phyloP scores from a whole-genome alignment of 2,888 invertebrate genomes.

The Pseudanteris insignis region DNA sequence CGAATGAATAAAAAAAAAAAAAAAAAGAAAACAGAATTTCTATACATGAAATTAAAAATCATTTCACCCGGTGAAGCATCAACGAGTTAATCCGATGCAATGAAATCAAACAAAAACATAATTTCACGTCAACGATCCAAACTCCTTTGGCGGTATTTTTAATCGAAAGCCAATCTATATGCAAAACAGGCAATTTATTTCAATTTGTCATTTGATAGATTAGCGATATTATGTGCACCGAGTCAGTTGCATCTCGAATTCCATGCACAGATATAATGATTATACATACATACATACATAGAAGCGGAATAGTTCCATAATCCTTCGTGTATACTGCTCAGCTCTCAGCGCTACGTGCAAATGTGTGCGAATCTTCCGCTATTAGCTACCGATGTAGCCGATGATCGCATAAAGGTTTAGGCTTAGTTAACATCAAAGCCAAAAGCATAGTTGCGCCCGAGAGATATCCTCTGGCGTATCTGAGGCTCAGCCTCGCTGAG shows the following conservation, averaged over 20 bases:
- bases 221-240: constrained; percentile 10
- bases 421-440: constrained; percentile 64
- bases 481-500: constrained; percentile 34
- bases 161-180: too few relatives aligned
- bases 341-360: constrained; percentile 25
- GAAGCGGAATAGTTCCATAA: constrained; percentile 27
- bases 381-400: constrained; percentile 53
- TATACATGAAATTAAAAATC: not conserved
- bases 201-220: constrained; percentile 6
- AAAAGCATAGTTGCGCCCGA: constrained; percentile 64
- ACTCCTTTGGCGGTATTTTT: too few relatives aligned
- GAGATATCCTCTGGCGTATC: constrained; percentile 57
- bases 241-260: constrained; percentile 16
- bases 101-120: too few relatives aligned
- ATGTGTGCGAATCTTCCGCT: constrained; percentile 48
- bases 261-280: constrained; percentile 8
- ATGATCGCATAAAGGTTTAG: constrained; percentile 56
- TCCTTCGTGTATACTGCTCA: constrained; percentile 14
- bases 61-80: not conserved
- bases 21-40: not conserved
- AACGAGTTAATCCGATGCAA: too few relatives aligned
- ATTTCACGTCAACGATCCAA: too few relatives aligned
- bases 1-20: too few relatives aligned
- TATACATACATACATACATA: constrained; percentile 23
- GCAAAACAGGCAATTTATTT: constrained; percentile 1